Base-by-base conservation (phyloP, 1,140 invertebrate genomes). In the Trichogramma pretiosum region DNA sequence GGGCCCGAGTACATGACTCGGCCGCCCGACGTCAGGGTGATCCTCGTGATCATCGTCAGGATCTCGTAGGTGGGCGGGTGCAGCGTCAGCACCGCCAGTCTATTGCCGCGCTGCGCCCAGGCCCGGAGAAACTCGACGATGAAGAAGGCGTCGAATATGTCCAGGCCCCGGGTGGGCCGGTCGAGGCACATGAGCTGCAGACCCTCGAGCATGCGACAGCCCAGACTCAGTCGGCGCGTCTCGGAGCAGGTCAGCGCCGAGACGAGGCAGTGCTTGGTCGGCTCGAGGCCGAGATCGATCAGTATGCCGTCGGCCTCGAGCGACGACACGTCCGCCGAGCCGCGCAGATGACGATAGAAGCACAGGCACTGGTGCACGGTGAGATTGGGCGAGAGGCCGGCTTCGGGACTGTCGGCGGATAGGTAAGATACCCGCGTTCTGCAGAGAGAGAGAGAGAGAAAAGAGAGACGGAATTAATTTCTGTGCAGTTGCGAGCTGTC, bases 131-230 rank as follows among this genome's bases (percentile, higher is more conserved):
- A 95, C 64, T 96, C 93, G 19, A 96, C 83, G 13, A 96, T 67
- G 64, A 96, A 96, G 69, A 95, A 95, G 0, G 90, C 91, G 60
- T 97, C 93, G 54, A 95, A 95, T 46, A 96, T 93, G 57, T 97
- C 93, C 83, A 97, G 89, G 38, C 89, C 89, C 59, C 83, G 82
- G 0, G 90, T 92, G 3, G 92, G 88, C 66, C 91, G 85, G 62
- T 95, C 91, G 19, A 95, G 69, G 2, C 92, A 76, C 0, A 95
- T 72, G 26, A 95, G 77, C 43, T 91, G 87, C 39, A 84, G 82
- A 61, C 89, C 84, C 7, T 91, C 75, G 13, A 95, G 65, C 14
- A 97, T 70, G 56, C 91, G 86, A 60, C 88, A 89, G 1, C 90
- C 93, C 2, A 95, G 81, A 50, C 89, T 87, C 3, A 96, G 65